Evolutionary conservation across 2,888 invertebrate species (phyloP), one percentile per base, ranked within the genome.

Genomic region (Alloplasta piceator): DNA sequence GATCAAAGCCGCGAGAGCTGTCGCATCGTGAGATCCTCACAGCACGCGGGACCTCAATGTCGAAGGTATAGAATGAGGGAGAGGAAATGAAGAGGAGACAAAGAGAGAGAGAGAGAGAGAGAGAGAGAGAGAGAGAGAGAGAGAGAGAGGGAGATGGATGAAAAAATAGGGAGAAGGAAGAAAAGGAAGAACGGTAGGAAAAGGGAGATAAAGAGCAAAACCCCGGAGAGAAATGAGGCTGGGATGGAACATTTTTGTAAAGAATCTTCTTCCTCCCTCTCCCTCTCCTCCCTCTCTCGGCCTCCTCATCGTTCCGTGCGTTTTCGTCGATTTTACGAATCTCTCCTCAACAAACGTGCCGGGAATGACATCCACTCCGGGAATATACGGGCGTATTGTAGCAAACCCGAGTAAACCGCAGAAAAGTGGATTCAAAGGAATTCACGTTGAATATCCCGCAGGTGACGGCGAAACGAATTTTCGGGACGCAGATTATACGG

Each of bases 311-410:
- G 6, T 55, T 68, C 61, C 83, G 74, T 80, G 79, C 86, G 85
- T 89, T 88, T 89, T 89, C 87, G 86, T 86, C 84, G 87, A 85
- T 88, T 90, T 89, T 87, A 86, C 87, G 87, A 88, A 89, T 90
- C 87, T 86, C 84, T 86, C 85, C 50, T 58, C 84, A 84, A 83
- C 86, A 87, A 86, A 89, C 88, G 88, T 89, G 89, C 88, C 86
- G 86, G 82, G 89, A 90, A 90, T 90, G 85, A 88, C 86, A 82
- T 84, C 64, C 67, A 66, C 80, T 76, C 55, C 50, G 50, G 55
- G 52, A 46, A 60, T 67, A 67, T 79, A 76, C 52, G 41, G 46
- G 66, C 50, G 55, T 76, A 67, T 72, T 80, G 67, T 55, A 71
- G 71, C 36, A 46, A 60, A 75, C 43, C 26, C 26, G 26, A 26